phyloP scores from a whole-genome alignment of 2,888 invertebrate species.

The Antheraea assamensis region DNA sequence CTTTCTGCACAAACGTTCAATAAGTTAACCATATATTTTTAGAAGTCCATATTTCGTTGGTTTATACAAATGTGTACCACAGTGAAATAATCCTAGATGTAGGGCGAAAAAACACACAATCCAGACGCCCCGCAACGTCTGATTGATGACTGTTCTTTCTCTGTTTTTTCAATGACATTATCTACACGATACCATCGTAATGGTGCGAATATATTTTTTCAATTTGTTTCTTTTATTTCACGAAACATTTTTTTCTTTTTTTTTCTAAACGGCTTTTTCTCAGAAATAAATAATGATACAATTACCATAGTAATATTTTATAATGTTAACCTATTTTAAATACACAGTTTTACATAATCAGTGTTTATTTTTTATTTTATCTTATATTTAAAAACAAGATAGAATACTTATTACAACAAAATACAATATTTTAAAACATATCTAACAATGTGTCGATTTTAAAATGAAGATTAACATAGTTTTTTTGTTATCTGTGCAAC shows the following conservation, averaged over 20 bases:
- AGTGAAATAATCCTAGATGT: constrained; percentile 30
- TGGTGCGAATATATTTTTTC: constrained; percentile 43
- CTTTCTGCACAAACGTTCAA: background rate
- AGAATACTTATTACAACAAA: too few relatives aligned
- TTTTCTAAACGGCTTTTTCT: background rate
- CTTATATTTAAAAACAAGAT: too few relatives aligned
- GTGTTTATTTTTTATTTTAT: too few relatives aligned
- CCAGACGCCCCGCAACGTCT: constrained; percentile 32
- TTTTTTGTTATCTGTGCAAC: background rate
- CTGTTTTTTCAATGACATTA: constrained; percentile 52
- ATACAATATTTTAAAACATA: too few relatives aligned
- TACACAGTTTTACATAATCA: too few relatives aligned
- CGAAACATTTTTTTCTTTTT: background rate
- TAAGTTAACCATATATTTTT: background rate
- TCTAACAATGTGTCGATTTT: background rate
- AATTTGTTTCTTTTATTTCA: constrained; percentile 30
- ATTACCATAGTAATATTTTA: background rate
- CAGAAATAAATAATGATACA: background rate
- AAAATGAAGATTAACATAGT: background rate
- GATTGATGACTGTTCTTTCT: constrained; percentile 51
- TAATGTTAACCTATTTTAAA: too few relatives aligned
- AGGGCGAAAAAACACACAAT: constrained; percentile 51
- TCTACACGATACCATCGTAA: constrained; percentile 47
- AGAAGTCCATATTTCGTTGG: background rate
- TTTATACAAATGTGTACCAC: background rate